Base-by-base conservation (phyloP, 1,140 invertebrate genomes). In the Drosophila simulans region DNA sequence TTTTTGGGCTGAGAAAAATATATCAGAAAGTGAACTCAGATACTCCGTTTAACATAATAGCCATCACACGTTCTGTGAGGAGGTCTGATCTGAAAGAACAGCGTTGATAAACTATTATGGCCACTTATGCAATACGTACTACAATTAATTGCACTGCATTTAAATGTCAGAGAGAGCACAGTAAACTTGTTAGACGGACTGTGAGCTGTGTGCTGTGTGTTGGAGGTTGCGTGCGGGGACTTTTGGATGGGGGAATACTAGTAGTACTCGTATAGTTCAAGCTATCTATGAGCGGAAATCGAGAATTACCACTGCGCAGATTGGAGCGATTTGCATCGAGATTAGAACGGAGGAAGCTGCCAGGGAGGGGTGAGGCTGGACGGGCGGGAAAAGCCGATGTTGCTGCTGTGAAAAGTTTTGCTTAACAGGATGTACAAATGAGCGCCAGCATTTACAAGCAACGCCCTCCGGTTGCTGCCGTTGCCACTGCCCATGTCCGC, bases 221-320 rank as follows among this genome's bases (percentile, higher is more conserved):
- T 58, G 34, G 58, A 69, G 39, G 58, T 37, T 48, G 49, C 40
- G 58, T 70, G 58, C 13, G 39, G 59, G 17, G 64, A 59, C 27
- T 48, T 40, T 60, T 31, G 45, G 27, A 48, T 43, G 48, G 40
- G 22, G 55, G 42, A 1, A 43, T 10, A 13, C 25, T 10, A 0
- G 35, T 17, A 77, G 69, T 76, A 78, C 53, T 77, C 59, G 53
- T 54, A 25, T 40, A 25, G 46, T 43, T 62, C 53, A 49, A 42
- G 66, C 63, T 91, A 91, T 91, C 88, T 91, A 65, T 69, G 70
- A 82, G 49, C 89, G 88, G 88, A 91, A 91, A 91, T 91, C 88
- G 89, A 91, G 90, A 91, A 91, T 91, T 91, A 91, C 89, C 70
- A 89, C 63, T 68, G 80, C 74, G 63, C 88, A 80, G 88, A 91